phyloP scores from a whole-genome alignment of 2,888 invertebrate genomes.

The Tenthredo notha region DNA sequence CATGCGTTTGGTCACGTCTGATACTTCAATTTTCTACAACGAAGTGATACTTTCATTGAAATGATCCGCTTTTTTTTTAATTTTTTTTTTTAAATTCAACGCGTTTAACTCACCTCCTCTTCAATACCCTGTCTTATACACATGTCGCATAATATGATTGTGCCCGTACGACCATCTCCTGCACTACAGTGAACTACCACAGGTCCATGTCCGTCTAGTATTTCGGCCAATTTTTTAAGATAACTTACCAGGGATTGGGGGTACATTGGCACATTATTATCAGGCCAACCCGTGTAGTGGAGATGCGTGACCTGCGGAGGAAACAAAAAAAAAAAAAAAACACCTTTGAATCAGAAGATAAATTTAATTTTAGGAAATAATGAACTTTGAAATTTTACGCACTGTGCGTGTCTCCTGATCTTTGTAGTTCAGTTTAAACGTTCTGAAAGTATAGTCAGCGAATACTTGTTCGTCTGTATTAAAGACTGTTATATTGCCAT shows the following conservation, averaged over 20 bases:
- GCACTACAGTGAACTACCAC: conserved; percentile 82
- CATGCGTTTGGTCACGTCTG: conserved; percentile 62
- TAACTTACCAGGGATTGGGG: conserved; percentile 75
- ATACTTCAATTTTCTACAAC: conserved; percentile 65
- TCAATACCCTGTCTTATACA: conserved; percentile 79
- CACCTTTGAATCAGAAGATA: neutral
- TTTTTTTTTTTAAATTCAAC: neutral
- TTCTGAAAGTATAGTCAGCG: conserved; percentile 75
- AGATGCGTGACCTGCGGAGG: conserved; percentile 76
- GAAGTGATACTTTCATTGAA: neutral
- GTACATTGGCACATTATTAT: conserved; percentile 79
- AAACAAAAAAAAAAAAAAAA: too few relatives aligned
- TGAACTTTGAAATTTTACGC: conserved; percentile 25
- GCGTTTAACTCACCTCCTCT: conserved; percentile 67
- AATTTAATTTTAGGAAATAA: neutral
- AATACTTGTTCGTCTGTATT: conserved; percentile 71
- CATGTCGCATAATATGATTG: conserved; percentile 81
- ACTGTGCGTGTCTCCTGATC: conserved; percentile 71
- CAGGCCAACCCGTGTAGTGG: conserved; percentile 81
- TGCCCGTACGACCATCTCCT: conserved; percentile 83
- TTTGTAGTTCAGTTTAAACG: conserved; percentile 68
- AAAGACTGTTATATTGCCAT: conserved; percentile 72
- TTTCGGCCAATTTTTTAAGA: conserved; percentile 74
- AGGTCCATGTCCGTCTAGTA: conserved; percentile 74
- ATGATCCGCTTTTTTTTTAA: neutral